These are phyloP conservation scores for Caenorhabditis plicata DNA, from an alignment of 2,888 invertebrate species.

Conservation along the genomic window DNA sequence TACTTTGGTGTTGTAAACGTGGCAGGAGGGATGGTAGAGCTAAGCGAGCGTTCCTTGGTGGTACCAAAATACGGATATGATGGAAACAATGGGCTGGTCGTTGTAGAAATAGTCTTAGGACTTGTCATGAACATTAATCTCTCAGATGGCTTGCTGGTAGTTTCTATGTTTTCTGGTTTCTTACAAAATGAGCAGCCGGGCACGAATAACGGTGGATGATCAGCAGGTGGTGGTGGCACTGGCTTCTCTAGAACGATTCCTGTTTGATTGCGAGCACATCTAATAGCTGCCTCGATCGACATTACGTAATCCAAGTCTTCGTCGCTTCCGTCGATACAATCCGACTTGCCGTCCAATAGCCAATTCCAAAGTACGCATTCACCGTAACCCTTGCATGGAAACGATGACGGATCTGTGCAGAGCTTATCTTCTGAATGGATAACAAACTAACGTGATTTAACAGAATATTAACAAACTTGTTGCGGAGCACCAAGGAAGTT, in stretches of 20 bases:
- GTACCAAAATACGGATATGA: too few relatives aligned
- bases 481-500: slow-evolving; percentile 42
- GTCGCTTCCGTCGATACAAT: slow-evolving; percentile 63
- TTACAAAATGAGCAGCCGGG: slow-evolving; percentile 29
- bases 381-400: slow-evolving; percentile 63
- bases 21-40: background rate
- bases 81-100: background rate
- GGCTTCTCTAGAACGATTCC: slow-evolving; percentile 21
- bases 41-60: too few relatives aligned
- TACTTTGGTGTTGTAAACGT: slow-evolving; percentile 25
- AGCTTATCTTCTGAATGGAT: slow-evolving; percentile 51
- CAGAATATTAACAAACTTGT: slow-evolving; percentile 26
- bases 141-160: too few relatives aligned
- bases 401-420: slow-evolving; percentile 47
- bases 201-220: slow-evolving; percentile 22
- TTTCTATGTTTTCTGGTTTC: too few relatives aligned
- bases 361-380: slow-evolving; percentile 61
- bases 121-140: too few relatives aligned
- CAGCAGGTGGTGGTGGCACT: slow-evolving; percentile 21
- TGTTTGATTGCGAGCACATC: slow-evolving; percentile 17
- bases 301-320: slow-evolving; percentile 45
- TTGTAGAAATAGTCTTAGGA: background rate
- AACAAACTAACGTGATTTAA: background rate
- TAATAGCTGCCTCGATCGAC: slow-evolving; percentile 21
- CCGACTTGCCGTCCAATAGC: slow-evolving; percentile 57